A percentile compares a stretch with the other conserved stretches of the same genome.
Evolutionary conservation across 1,140 invertebrate species (phyloP).

Genomic region (Pseudomyrmex dendroicus): DNA sequence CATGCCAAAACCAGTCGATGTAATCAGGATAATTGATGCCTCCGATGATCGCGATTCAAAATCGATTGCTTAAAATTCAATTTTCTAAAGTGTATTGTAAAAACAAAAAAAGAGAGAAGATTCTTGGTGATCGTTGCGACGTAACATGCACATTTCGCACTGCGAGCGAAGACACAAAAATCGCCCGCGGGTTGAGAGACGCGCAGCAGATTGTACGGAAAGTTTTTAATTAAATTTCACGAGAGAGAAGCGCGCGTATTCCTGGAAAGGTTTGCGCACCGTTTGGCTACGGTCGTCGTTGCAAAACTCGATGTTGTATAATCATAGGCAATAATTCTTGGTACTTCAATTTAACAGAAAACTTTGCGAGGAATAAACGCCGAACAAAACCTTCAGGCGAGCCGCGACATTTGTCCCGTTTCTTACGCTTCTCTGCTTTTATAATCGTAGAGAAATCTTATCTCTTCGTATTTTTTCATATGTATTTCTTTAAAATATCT

Average conservation of each 20-base stretch:
- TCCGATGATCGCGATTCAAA: constrained; percentile 15
- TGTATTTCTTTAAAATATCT: not conserved
- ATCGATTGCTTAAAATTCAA: constrained; percentile 42
- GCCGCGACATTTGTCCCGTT: constrained; percentile 46
- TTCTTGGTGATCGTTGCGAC: not conserved
- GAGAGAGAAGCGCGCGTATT: constrained; percentile 23
- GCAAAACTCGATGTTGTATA: constrained; percentile 40
- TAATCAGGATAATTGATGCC: constrained; percentile 61
- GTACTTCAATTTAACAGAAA: constrained; percentile 58
- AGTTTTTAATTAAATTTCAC: constrained; percentile 58
- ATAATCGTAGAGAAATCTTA: constrained; percentile 35
- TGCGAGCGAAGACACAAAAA: constrained; percentile 34
- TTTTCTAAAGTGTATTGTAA: constrained; percentile 32
- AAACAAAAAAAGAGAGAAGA: not conserved
- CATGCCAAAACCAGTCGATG: constrained; percentile 37
- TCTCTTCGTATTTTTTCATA: constrained; percentile 4
- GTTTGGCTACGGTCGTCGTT: not conserved
- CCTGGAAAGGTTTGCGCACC: constrained; percentile 17
- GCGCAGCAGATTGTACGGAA: constrained; percentile 37
- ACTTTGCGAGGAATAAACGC: constrained; percentile 45
- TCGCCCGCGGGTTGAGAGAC: not conserved
- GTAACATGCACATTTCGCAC: not conserved
- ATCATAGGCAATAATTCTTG: constrained; percentile 55
- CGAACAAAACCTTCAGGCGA: constrained; percentile 47
- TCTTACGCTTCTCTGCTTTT: constrained; percentile 45